Conservation (phyloP, 1,140 invertebrate genomes). For the Pristionchus pacificus region DNA sequence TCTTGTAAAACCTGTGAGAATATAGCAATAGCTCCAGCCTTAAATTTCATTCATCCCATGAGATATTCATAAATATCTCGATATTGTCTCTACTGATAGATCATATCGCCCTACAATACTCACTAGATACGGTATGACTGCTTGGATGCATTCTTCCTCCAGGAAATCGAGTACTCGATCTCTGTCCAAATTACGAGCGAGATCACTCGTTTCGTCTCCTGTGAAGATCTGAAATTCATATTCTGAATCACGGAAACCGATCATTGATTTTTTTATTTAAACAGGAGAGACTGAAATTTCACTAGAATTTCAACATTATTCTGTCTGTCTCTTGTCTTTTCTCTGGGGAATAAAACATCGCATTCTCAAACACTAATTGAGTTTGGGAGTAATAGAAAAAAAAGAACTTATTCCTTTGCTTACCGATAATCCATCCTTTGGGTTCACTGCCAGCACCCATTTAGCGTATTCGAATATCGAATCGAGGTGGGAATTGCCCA, state of each 20-base stretch:
- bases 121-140: constrained; percentile 25
- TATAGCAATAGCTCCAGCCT: no score
- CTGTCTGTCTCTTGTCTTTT: background rate
- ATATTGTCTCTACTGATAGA: background rate
- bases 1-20: no score
- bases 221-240: constrained; percentile 27
- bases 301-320: no score
- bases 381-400: background rate
- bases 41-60: no score
- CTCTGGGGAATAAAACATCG: background rate
- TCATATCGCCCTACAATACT: background rate
- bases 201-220: constrained; percentile 23
- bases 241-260: no score
- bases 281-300: no score
- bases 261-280: no score
- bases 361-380: no score
- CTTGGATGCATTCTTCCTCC: constrained; percentile 11
- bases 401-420: background rate
- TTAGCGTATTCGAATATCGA: constrained; percentile 24
- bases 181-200: constrained; percentile 22
- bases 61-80: no score
- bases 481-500: constrained; percentile 24
- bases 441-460: constrained; percentile 14
- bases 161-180: constrained; percentile 24
- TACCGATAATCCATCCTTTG: constrained; percentile 12